Evolutionary conservation across 2,797 vertebrate species (phyloP).

Genomic region (Macroramphosus scolopax): DNA sequence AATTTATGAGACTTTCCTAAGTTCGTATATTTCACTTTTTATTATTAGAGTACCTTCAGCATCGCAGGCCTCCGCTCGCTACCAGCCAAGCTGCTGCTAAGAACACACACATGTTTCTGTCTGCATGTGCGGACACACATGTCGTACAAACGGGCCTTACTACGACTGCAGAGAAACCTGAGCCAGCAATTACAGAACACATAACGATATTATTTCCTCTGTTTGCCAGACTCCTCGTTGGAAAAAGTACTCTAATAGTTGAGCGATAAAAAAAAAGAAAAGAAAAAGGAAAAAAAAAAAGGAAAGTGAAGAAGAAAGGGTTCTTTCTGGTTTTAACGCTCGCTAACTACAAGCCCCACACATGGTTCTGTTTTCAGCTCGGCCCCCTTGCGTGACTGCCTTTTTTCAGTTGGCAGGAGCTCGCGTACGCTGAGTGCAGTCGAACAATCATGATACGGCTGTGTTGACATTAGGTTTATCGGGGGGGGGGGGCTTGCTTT

Average conservation of each 20-base stretch:
- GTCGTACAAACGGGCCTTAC: slow-evolving; percentile 9
- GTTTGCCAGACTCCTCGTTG: slow-evolving; percentile 59
- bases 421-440: slow-evolving; percentile 46
- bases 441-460: slow-evolving; percentile 65
- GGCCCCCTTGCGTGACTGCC: slow-evolving; percentile 78
- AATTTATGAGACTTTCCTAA: no score
- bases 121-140: slow-evolving; percentile 1
- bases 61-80: slow-evolving; percentile 5
- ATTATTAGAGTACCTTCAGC: slow-evolving; percentile 30
- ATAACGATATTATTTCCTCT: slow-evolving; percentile 73
- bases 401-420: slow-evolving; percentile 69
- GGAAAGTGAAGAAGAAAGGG: slow-evolving; percentile 44
- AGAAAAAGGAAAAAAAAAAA: slow-evolving; percentile 2
- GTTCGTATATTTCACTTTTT: no score
- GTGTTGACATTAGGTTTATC: slow-evolving; percentile 70
- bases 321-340: slow-evolving; percentile 72
- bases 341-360: slow-evolving; percentile 72
- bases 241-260: slow-evolving; percentile 61
- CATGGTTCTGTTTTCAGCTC: slow-evolving; percentile 80
- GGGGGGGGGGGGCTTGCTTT: slow-evolving; percentile 55
- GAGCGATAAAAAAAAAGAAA: slow-evolving; percentile 40
- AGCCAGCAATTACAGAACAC: slow-evolving; percentile 61
- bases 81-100: slow-evolving; percentile 49
- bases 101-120: slow-evolving; percentile 13
- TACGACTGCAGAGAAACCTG: slow-evolving; percentile 52